These are phyloP conservation scores for Bunonema sp. DNA, from an alignment of 2,888 invertebrate genomes.

Conservation along the genomic window DNA sequence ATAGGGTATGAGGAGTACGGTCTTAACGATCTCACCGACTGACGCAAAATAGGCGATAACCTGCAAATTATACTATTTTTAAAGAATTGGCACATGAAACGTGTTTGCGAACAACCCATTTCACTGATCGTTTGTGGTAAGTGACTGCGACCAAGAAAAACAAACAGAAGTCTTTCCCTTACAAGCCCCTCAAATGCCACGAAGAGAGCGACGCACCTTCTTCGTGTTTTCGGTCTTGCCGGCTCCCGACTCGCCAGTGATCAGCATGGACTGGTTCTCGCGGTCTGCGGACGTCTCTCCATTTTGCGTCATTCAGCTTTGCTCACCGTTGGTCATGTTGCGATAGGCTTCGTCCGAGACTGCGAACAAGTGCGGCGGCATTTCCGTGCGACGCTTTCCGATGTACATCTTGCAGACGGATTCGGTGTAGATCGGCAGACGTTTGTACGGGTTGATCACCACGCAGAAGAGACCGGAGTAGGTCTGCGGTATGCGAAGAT, in stretches of 20 bases:
- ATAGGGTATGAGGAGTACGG: too few relatives aligned
- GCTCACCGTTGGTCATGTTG: constrained; percentile 92
- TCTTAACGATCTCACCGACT: too few relatives aligned
- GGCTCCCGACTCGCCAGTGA: constrained; percentile 98
- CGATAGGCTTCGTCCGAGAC: constrained; percentile 90
- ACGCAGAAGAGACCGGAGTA: constrained; percentile 44
- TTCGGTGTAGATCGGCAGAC: constrained; percentile 42
- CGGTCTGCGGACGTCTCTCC: constrained; percentile 56
- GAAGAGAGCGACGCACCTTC: constrained; percentile 54
- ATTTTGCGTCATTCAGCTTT: not conserved
- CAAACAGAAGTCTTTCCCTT: too few relatives aligned
- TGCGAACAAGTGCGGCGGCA: constrained; percentile 80
- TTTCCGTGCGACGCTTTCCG: constrained; percentile 37
- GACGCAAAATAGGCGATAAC: too few relatives aligned
- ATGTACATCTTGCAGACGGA: constrained; percentile 36
- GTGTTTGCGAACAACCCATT: too few relatives aligned
- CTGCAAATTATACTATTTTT: too few relatives aligned
- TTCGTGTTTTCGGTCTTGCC: constrained; percentile 99
- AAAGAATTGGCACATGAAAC: too few relatives aligned
- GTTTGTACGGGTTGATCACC: constrained; percentile 43
- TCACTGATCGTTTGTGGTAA: constrained; percentile 99
- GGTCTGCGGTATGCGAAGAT: constrained; percentile 27
- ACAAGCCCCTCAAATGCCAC: constrained; percentile 99
- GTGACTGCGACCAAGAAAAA: too few relatives aligned
- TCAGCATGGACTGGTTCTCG: constrained; percentile 99